Base-by-base conservation (phyloP, 2,797 vertebrate genomes). In the Channa striata region DNA sequence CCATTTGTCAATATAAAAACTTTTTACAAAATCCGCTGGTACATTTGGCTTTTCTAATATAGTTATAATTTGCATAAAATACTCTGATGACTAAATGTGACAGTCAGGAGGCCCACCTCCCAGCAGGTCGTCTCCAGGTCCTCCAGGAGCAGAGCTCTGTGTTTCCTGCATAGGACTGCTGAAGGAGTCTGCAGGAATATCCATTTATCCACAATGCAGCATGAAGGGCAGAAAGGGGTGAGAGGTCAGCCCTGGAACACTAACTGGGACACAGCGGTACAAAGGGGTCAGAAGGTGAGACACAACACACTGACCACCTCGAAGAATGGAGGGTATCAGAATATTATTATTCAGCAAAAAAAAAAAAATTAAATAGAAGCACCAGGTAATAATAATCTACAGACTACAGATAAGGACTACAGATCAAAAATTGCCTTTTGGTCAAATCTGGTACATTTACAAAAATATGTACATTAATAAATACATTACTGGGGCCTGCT, bases 121-220 rank as follows among this genome's bases (percentile, higher is more conserved):
- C 86, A 99, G 94, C 80, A 99, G 93, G 89, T 99, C 98, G 67
- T 94, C 96, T 85, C 94, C 95, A 72, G 96, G 95, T 73, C 93
- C 93, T 82, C 93, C 93, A 78, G 95, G 93, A 77, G 94, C 91
- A 89, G 95, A 72, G 77, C 93, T 93, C 84, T 94, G 95, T 20
- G 90, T 83, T 81, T 97, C 96, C 87, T 93, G 76, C 83, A 86
- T 90, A 82, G 95, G 87, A 74, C 95, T 92, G 74, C 95, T 91
- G 91, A 99, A 99, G 66, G 97, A 94, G 93, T 99, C 98, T 99
- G 68, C 33, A 40, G 34, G 50, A 21, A 17, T 44, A 14, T 68
- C 73, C 59, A 74, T 77, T 86, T 78, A 93, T 94, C 90, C 93
- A 89, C 75, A 88, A 68, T 0, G 87, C 90, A 93, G 91, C 90